These are phyloP conservation scores for Hyalella azteca DNA, from an alignment of 2,888 invertebrate species.

Conservation along the genomic window DNA sequence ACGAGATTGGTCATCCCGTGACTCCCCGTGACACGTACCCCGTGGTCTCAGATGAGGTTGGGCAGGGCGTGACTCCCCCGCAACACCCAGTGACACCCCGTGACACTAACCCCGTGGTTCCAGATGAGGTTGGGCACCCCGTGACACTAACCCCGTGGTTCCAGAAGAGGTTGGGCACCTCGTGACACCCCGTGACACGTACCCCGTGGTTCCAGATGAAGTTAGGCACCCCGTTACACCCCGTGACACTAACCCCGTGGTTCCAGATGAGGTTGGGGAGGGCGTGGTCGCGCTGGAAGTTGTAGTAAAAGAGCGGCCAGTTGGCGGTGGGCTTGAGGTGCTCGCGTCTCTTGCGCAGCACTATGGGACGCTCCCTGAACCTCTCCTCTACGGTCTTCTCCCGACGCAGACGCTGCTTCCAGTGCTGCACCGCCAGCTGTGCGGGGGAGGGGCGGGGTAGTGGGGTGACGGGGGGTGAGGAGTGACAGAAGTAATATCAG, in stretches of 20 bases:
- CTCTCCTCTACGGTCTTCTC: constrained; percentile 65
- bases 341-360: constrained; percentile 87
- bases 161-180: no score
- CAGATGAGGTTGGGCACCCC: constrained; percentile 95
- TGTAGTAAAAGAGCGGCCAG: constrained; percentile 93
- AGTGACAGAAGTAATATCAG: no score
- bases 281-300: constrained; percentile 90
- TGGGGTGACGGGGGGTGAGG: background rate
- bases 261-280: constrained; percentile 99
- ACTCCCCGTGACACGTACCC: background rate
- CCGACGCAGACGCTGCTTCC: constrained; percentile 72
- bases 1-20: no score
- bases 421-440: constrained; percentile 73
- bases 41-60: background rate
- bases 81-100: background rate
- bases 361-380: constrained; percentile 82
- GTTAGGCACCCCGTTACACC: background rate
- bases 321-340: constrained; percentile 85
- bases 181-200: background rate
- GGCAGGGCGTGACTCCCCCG: constrained; percentile 84
- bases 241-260: constrained; percentile 74
- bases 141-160: constrained; percentile 90
- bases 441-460: background rate
- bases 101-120: constrained; percentile 84
- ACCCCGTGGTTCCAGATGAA: constrained; percentile 5